These are phyloP conservation scores for Apostichopus japonicus DNA, from an alignment of 35 echinoderm and acorn worm genomes.

Conservation along the genomic window DNA sequence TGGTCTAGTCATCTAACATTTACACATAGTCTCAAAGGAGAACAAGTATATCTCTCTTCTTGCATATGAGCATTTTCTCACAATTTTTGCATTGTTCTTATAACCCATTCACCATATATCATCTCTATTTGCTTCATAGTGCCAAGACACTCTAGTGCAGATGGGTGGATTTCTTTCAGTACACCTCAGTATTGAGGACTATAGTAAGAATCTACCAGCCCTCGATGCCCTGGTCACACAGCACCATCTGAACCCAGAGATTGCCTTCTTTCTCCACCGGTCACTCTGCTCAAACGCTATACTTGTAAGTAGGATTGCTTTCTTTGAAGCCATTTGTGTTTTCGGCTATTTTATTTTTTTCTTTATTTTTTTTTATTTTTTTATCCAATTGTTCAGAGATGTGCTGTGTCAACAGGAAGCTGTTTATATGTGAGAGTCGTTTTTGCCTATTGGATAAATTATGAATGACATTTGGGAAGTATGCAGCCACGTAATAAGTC, in stretches of 20 bases:
- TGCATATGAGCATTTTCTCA: too few species aligned
- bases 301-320: constrained; percentile 58
- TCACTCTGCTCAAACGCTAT: constrained; percentile 84
- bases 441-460: too few species aligned
- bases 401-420: too few species aligned
- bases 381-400: too few species aligned
- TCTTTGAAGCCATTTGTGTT: too few species aligned
- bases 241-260: constrained; percentile 88
- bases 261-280: constrained; percentile 95
- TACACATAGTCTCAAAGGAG: too few species aligned
- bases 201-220: constrained; percentile 86
- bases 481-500: too few species aligned
- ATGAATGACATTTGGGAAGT: too few species aligned
- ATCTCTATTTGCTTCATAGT: constrained; percentile 54
- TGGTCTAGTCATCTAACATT: too few species aligned
- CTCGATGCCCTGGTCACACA: constrained; percentile 75
- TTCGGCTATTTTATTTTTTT: background rate
- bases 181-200: constrained; percentile 87
- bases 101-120: background rate
- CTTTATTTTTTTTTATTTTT: background rate
- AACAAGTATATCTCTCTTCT: too few species aligned
- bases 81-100: background rate
- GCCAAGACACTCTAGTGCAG: constrained; percentile 96
- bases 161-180: constrained; percentile 89
- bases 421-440: too few species aligned